These are phyloP conservation scores for Scaptomyza caliginosa DNA, from an alignment of 2,888 invertebrate genomes.

Conservation along the genomic window DNA sequence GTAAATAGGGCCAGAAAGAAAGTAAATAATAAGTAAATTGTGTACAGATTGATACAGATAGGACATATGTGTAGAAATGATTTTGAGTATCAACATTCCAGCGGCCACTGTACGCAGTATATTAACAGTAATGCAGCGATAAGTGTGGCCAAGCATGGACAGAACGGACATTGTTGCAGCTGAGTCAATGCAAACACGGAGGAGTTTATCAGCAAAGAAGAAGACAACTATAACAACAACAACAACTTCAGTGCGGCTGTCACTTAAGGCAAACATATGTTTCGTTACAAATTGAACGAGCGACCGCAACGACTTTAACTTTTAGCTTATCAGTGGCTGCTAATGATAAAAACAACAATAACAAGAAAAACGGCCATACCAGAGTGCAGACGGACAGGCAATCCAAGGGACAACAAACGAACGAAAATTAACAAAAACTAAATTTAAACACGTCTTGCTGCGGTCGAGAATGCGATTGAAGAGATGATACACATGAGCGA, in stretches of 20 bases:
- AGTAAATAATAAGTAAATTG: neutral
- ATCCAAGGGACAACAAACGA: slow-evolving; percentile 56
- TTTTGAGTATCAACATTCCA: neutral
- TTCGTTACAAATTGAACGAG: slow-evolving; percentile 70
- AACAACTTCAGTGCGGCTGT: slow-evolving; percentile 66
- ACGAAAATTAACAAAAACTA: slow-evolving; percentile 75
- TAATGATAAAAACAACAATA: slow-evolving; percentile 43
- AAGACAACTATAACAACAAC: slow-evolving; percentile 3
- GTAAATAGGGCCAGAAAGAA: slow-evolving; percentile 43
- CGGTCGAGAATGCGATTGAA: slow-evolving; percentile 36
- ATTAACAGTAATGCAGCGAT: neutral
- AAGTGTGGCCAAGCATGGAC: neutral
- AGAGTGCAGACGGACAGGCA: slow-evolving; percentile 4
- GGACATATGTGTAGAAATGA: neutral
- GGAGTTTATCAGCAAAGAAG: slow-evolving; percentile 37
- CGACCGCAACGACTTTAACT: slow-evolving; percentile 58
- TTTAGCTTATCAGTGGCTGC: slow-evolving; percentile 63
- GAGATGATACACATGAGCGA: neutral
- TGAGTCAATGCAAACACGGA: slow-evolving; percentile 23
- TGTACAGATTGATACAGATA: neutral
- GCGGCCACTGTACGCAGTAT: neutral
- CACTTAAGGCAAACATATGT: slow-evolving; percentile 75
- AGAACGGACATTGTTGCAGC: slow-evolving; percentile 5
- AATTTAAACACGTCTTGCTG: slow-evolving; percentile 75
- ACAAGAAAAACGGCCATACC: slow-evolving; percentile 27